Percentiles rank a stretch among this genome's conserved stretches.
Conservation (phyloP, 2,797 vertebrate genomes). For the Poeciliopsis gracilis region DNA sequence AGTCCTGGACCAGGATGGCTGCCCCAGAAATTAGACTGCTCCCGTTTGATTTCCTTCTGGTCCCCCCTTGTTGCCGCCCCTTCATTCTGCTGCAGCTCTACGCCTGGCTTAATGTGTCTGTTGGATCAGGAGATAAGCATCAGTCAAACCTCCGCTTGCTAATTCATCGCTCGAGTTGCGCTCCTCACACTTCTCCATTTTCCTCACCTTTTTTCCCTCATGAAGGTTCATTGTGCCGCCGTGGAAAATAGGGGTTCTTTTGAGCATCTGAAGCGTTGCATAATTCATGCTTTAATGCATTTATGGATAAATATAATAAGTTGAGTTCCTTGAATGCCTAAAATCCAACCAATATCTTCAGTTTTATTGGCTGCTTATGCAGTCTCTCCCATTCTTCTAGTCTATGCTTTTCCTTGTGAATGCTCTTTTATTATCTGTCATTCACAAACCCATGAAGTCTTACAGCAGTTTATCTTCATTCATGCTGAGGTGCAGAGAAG, state of each 20-base stretch:
- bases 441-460: neutral
- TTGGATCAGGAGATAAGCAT: constrained; percentile 29
- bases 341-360: constrained; percentile 10
- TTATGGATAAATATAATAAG: constrained; percentile 23
- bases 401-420: neutral
- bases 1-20: constrained; percentile 37
- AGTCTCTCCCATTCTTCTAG: neutral
- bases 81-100: constrained; percentile 8
- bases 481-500: neutral
- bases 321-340: neutral
- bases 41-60: constrained; percentile 60
- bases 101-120: constrained; percentile 26
- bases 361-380: constrained; percentile 16
- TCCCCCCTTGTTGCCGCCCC: constrained; percentile 30
- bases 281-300: constrained; percentile 22
- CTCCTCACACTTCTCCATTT: constrained; percentile 24
- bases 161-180: constrained; percentile 39
- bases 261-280: constrained; percentile 8
- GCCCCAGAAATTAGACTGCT: constrained; percentile 66
- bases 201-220: constrained; percentile 40
- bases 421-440: neutral
- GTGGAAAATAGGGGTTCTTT: constrained; percentile 27
- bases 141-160: constrained; percentile 45
- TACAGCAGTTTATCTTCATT: neutral
- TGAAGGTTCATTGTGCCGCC: constrained; percentile 30